Conservation (phyloP, 2,113 vertebrate species). For the Todiramphus chloris region DNA sequence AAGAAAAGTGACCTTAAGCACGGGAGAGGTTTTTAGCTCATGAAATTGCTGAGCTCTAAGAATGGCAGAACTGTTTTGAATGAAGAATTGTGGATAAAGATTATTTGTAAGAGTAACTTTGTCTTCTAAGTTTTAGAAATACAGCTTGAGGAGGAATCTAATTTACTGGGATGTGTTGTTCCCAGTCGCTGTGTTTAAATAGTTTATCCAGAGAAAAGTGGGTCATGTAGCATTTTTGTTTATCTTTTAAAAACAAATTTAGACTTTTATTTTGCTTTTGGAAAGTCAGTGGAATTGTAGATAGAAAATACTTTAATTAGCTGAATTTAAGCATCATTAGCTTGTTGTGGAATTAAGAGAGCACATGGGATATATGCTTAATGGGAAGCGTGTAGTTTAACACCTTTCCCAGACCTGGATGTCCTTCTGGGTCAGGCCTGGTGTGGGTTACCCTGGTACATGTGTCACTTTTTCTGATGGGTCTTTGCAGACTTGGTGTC, state of each 20-base stretch:
- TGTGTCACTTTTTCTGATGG: not conserved
- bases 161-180: not conserved
- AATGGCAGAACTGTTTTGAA: not conserved
- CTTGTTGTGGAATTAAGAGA: not conserved
- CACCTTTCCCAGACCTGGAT: rapidly evolving
- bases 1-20: not conserved
- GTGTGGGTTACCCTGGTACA: not conserved
- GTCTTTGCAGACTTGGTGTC: not conserved
- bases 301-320: not conserved
- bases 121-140: not conserved
- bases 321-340: not conserved
- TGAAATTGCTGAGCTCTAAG: not conserved
- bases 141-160: not conserved
- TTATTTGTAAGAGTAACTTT: not conserved
- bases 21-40: not conserved
- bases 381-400: not conserved
- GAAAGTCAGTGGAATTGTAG: not conserved
- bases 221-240: rapidly evolving
- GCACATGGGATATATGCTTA: not conserved
- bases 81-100: not conserved
- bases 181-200: not conserved
- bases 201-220: not conserved
- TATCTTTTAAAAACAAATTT: not conserved
- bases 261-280: not conserved
- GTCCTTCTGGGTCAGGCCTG: not conserved